phyloP scores from a whole-genome alignment of 92 coral and sea anemone species.

The Umimayanthus kanabou region DNA sequence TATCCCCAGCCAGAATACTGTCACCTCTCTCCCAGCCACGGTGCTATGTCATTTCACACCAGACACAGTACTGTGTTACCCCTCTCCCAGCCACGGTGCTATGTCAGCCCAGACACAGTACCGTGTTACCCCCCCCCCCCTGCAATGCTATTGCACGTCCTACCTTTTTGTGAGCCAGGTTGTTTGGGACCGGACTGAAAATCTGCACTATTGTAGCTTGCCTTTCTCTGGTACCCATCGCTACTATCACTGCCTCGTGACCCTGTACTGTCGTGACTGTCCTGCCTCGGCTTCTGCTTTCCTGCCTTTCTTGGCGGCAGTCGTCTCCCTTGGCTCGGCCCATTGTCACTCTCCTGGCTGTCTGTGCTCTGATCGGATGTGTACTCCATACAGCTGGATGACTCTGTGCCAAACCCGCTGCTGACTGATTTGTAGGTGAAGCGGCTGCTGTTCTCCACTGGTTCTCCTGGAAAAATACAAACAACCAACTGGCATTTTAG shows the following conservation, averaged over 20 bases:
- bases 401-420: conserved; percentile 96
- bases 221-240: conserved; percentile 38
- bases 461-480: not conserved
- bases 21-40: not conserved
- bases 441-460: conserved; percentile 20
- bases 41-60: not conserved
- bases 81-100: no score
- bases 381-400: conserved; percentile 86
- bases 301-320: conserved; percentile 25
- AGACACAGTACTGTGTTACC: no score
- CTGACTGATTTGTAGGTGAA: conserved; percentile 90
- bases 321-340: conserved; percentile 3
- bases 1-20: no score
- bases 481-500: no score
- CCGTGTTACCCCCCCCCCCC: not conserved
- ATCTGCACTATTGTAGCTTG: conserved; percentile 27
- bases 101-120: not conserved
- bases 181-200: conserved; percentile 17
- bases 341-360: conserved; percentile 69
- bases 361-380: conserved; percentile 90
- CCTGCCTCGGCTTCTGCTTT: conserved; percentile 29
- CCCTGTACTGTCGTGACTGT: conserved; percentile 27
- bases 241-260: conserved; percentile 65
- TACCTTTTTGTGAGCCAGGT: conserved; percentile 33
- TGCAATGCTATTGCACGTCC: not conserved